These are phyloP conservation scores for Microchrysa polita DNA, from an alignment of 2,888 invertebrate genomes.

Conservation along the genomic window DNA sequence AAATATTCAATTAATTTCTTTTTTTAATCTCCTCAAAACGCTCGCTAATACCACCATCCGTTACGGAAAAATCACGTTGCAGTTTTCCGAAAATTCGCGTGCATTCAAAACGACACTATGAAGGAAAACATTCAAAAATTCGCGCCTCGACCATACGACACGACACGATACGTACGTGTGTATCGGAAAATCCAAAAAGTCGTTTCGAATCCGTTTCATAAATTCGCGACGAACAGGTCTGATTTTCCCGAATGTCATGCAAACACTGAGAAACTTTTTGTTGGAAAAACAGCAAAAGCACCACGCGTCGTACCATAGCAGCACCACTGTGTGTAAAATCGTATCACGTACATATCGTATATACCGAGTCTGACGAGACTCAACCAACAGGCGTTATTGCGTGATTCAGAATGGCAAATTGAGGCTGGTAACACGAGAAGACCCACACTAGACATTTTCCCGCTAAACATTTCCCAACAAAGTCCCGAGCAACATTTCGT, in stretches of 20 bases:
- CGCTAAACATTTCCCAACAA: slow-evolving; percentile 42
- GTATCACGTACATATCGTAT: too few relatives aligned
- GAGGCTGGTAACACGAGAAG: slow-evolving; percentile 32
- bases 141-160: background rate
- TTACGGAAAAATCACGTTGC: background rate
- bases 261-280: slow-evolving; percentile 55
- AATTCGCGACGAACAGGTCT: slow-evolving; percentile 50
- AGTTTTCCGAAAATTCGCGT: background rate
- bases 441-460: slow-evolving; percentile 35
- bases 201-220: slow-evolving; percentile 1
- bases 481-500: slow-evolving; percentile 24
- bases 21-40: background rate
- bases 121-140: background rate
- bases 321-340: too few relatives aligned
- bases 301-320: slow-evolving; percentile 43
- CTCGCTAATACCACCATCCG: slow-evolving; percentile 8
- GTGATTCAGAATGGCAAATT: slow-evolving; percentile 16
- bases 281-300: slow-evolving; percentile 50
- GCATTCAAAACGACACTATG: slow-evolving; percentile 3
- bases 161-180: slow-evolving; percentile 4
- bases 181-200: background rate
- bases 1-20: background rate
- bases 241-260: slow-evolving; percentile 57
- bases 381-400: slow-evolving; percentile 26
- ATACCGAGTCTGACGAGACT: too few relatives aligned